These are phyloP conservation scores for Bembecia ichneumoniformis DNA, from an alignment of 2,888 invertebrate genomes.

Conservation along the genomic window DNA sequence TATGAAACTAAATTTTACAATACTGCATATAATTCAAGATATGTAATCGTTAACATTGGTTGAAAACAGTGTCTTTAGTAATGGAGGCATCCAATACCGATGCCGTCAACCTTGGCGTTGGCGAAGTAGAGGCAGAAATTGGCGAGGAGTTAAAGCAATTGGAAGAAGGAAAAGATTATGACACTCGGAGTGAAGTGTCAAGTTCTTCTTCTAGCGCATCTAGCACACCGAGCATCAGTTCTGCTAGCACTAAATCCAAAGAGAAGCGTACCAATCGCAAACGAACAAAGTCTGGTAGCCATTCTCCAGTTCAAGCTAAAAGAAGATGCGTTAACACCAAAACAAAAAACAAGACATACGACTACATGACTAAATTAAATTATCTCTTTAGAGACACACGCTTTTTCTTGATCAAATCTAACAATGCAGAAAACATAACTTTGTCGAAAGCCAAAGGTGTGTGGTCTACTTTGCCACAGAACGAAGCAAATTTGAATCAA, in stretches of 20 bases:
- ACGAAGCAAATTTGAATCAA: constrained; percentile 95
- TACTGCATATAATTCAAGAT: background rate
- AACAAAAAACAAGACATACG: constrained; percentile 76
- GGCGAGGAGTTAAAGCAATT: constrained; percentile 85
- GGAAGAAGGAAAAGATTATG: constrained; percentile 82
- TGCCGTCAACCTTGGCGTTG: constrained; percentile 77
- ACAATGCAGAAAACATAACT: constrained; percentile 96
- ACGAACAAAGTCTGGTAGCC: constrained; percentile 59
- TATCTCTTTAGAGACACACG: constrained; percentile 95
- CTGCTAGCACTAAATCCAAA: constrained; percentile 80
- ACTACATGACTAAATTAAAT: constrained; percentile 90
- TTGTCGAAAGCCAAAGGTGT: constrained; percentile 95
- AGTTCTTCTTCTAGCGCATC: constrained; percentile 82
- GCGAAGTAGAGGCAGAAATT: constrained; percentile 80
- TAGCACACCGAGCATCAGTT: constrained; percentile 83
- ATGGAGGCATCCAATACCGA: constrained; percentile 71
- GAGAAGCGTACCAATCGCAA: constrained; percentile 72
- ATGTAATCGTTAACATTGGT: background rate
- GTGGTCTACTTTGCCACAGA: constrained; percentile 98
- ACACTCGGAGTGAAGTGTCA: constrained; percentile 91
- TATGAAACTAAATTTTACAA: too few species aligned
- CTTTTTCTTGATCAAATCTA: constrained; percentile 97
- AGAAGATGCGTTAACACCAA: constrained; percentile 43
- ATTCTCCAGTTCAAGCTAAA: constrained; percentile 51
- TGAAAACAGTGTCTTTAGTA: constrained; percentile 18